Base-by-base conservation (phyloP, 2,797 vertebrate species). In the Helostoma temminkii region DNA sequence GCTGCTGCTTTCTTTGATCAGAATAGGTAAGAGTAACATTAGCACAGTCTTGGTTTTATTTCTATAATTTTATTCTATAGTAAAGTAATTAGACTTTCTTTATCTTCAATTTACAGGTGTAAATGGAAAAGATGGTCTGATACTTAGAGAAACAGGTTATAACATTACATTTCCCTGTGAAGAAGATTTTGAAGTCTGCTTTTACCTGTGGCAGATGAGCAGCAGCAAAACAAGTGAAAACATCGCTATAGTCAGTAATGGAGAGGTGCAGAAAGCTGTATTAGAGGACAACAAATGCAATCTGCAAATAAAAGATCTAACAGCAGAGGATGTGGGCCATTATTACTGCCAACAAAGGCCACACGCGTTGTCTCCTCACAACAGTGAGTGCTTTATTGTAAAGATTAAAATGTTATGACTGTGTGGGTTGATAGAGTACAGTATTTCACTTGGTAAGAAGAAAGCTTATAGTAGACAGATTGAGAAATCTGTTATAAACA, bases 121-220 rank as follows among this genome's bases (percentile, higher is more conserved):
- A 21, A 37, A 45, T 21, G 74, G 47, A 62, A 45, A 42, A 52
- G 50, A 49, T 6, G 18, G 14, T 28, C 30, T 42, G 32, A 53
- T 22, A 42, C 62, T 58, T n/a, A 0, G 26, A 16, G 11, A 3
- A 3, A 1, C 0, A 1, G 0, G 1, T 14, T 50, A 71, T 43
- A 2, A 43, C 7, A n/a, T 87, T 2, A 22, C 2, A 28, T 57
- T 28, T 42, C 58, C 69, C 10, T 81, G 87, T 26, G 18, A 22
- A 22, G 57, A 66, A 12, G 32, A 58, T 2, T 2, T 21, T 37
- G 15, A 16, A 5, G 58, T 78, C 45, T 89, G 89, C 69, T 76
- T 66, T 62, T 42, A 74, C 15, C 8, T 67, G 2, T 85, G 74
- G 81, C 11, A 36, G 10, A 0, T 78, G 7, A 19, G 0, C 1